Evolutionary conservation across 2,888 invertebrate genomes (phyloP), one percentile per base, ranked within the genome.

Genomic region (Leptinotarsa haldemani): DNA sequence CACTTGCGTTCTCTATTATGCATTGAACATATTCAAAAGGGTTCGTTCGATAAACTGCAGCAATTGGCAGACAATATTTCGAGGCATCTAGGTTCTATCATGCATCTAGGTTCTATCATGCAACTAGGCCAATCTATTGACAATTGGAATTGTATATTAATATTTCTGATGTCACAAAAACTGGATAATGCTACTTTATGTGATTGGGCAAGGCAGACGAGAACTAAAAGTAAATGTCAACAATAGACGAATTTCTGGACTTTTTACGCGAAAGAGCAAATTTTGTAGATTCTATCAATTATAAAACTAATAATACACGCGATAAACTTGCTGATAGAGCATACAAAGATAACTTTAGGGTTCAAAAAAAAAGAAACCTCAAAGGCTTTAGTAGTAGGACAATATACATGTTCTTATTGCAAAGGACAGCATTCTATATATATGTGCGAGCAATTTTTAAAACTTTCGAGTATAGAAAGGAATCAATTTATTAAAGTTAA

Each of bases 121-220:
- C 22, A 22, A 68, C 47, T 74, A 64, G 71, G 61, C 9, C 74
- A 71, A 71, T 63, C 70, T 48, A 68, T 56, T 40, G 18, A 71
- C 18, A 74, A 74, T 67, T 70, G 74, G 74, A 71, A 74, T 65
- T 69, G 69, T 18, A 30, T 74, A 50, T n/a, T 66, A 65, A 66
- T 74, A 52, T 74, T 70, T 67, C 63, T 9, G 61, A 22, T 67
- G 13, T 64, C 58, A 65, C 13, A 18, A 48, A 74, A 74, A 48
- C n/a, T 74, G 46, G 70, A 74, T 58, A 65, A 65, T 15, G 15
- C 25, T 7, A 30, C 66, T 25, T 16, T 69, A 12, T 46, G 58
- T 5, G 74, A 74, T 25, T 74, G 74, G 74, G 70, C 70, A 48
- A 25, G 40, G 2, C 47, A 46, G 15, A 70, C 22, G n/a, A 30